Base-by-base conservation (phyloP, 2,797 vertebrate species). In the Ctenopoma kingsleyae region DNA sequence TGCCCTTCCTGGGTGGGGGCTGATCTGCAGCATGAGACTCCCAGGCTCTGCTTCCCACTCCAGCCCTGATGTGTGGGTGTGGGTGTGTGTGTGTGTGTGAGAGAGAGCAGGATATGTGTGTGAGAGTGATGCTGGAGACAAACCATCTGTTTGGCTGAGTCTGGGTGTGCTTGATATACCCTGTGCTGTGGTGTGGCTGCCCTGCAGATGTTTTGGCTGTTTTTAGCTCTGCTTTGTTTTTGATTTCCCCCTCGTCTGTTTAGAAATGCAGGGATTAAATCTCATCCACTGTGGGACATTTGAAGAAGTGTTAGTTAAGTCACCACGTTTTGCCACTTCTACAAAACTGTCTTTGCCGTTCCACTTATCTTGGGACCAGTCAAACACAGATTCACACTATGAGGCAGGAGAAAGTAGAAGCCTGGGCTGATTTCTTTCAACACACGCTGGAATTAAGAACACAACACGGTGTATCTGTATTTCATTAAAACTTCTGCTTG, bases 131-230 rank as follows among this genome's bases (percentile, higher is more conserved):
- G 84, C 82, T 19, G 43, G 92, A 93, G 87, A 69, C 62, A 55
- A 88, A 86, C 85, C 91, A 93, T 91, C 90, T 93, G 91, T 76
- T 84, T 85, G 76, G 84, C 84, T 77, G 70, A 57, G 51, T 60
- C 55, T 62, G 56, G 67, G 72, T 87, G 83, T 84, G 83, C 75
- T 78, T 84, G 80, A 85, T 64, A 32, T 80, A 65, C 75, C 57
- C 55, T 66, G 76, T 36, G 66, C 58, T 68, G 74, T 57, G 22
- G 49, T 43, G 41, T 69, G 20, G 80, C 81, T 72, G 74, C 71
- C 75, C 84, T 71, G 80, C 91, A 93, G 90, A 93, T 92, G 89
- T 93, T 92, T 91, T 74, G 75, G 78, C 83, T 92, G 91, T 91
- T 90, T 86, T 91, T 80, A 86, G 77, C 44, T 4, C 83, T 52